Evolutionary conservation across 2,797 vertebrate genomes (phyloP).

Genomic region (Coccyzus lansbergi): DNA sequence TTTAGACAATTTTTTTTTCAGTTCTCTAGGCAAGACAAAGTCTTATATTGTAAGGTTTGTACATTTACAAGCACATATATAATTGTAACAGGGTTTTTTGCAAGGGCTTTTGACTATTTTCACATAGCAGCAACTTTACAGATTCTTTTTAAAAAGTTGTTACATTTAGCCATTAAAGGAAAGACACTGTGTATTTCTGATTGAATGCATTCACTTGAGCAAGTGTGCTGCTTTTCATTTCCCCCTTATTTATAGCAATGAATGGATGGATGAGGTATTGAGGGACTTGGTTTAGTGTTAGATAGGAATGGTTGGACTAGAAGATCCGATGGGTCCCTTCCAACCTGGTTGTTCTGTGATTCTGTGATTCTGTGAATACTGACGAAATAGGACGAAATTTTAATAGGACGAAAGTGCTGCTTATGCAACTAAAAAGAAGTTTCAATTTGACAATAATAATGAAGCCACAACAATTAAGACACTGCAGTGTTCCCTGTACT

Average conservation of each 20-base stretch:
- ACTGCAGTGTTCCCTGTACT: neutral
- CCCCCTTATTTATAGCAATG: neutral
- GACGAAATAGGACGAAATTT: too few relatives aligned
- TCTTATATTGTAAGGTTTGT: conserved; percentile 8
- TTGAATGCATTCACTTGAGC: neutral
- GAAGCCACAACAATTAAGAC: neutral
- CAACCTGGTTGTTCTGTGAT: too few relatives aligned
- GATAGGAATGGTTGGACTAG: too few relatives aligned
- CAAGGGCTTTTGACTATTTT: neutral
- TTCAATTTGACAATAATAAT: neutral
- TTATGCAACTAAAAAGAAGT: neutral
- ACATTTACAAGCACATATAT: neutral
- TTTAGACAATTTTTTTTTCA: neutral
- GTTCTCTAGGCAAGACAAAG: neutral
- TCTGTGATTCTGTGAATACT: too few relatives aligned
- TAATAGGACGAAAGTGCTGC: neutral
- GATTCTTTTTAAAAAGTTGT: neutral
- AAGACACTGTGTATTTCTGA: neutral
- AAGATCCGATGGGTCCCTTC: too few relatives aligned
- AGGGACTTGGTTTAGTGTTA: too few relatives aligned
- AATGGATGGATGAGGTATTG: too few relatives aligned
- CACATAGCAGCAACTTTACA: neutral
- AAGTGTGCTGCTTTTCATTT: neutral
- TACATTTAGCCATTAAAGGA: neutral
- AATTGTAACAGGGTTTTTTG: neutral